phyloP scores from a whole-genome alignment of 2,888 invertebrate species.

The Serripes groenlandicus region DNA sequence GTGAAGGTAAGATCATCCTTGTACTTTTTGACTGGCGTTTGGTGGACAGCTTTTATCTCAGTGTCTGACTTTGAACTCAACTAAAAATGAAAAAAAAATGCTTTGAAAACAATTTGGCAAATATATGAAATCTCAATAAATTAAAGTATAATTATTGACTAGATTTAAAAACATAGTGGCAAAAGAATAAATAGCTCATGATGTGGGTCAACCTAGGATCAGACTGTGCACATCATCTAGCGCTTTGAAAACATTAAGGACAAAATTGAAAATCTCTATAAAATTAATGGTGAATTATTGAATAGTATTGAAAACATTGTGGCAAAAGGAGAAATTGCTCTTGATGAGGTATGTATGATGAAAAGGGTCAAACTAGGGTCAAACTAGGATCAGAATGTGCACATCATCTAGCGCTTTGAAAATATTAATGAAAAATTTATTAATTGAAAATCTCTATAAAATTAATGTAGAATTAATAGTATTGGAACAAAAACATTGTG shows the following conservation, averaged over 20 bases:
- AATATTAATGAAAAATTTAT: not conserved
- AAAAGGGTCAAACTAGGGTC: too few species aligned
- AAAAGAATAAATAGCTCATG: not conserved
- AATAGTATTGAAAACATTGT: too few species aligned
- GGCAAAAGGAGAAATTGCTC: too few species aligned
- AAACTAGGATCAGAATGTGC: not conserved
- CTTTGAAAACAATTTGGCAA: too few species aligned
- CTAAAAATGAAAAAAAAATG: constrained; percentile 67
- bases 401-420: not conserved
- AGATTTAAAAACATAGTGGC: too few species aligned
- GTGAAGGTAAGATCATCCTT: constrained; percentile 80
- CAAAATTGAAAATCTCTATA: not conserved
- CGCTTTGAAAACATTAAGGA: not conserved
- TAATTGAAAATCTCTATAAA: not conserved
- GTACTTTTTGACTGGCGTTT: constrained; percentile 79
- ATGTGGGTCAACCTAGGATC: not conserved
- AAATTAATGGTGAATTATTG: too few species aligned
- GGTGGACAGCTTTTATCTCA: constrained; percentile 76
- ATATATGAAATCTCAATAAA: too few species aligned
- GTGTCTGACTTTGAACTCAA: constrained; percentile 53
- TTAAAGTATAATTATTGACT: too few species aligned
- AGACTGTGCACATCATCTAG: not conserved
- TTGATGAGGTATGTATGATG: too few species aligned
- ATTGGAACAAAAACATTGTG: too few species aligned
- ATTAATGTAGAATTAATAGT: too few species aligned